Conservation (phyloP, 2,113 vertebrate species). For the Rhagologus leucostigma region DNA sequence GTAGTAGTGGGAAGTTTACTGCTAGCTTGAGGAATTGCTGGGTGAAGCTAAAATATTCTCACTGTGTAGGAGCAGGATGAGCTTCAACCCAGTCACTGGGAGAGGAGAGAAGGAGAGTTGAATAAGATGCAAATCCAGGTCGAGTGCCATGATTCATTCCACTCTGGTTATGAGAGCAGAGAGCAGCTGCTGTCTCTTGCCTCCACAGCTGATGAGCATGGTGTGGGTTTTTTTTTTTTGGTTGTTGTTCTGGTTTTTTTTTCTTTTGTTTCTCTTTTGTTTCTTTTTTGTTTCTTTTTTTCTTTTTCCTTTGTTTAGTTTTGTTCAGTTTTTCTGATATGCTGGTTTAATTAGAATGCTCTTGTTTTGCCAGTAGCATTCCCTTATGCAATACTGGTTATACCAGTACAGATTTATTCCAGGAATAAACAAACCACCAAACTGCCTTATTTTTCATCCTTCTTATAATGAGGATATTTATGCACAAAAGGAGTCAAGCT, state of each 20-base stretch:
- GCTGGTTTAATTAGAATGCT: background rate
- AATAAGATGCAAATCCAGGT: background rate
- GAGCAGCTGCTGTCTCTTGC: background rate
- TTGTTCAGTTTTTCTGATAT: background rate
- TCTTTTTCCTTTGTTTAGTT: background rate
- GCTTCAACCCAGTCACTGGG: background rate
- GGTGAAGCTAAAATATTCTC: background rate
- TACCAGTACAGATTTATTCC: background rate
- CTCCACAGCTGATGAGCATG: background rate
- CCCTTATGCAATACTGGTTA: background rate
- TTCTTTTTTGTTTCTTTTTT: background rate
- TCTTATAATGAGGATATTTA: background rate
- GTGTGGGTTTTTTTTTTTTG: background rate
- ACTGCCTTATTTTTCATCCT: too few species aligned
- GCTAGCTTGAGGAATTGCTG: background rate
- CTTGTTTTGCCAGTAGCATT: background rate
- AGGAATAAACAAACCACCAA: background rate
- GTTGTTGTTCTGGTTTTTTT: too few species aligned
- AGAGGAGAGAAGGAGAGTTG: background rate
- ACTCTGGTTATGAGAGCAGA: background rate
- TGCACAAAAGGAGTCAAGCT: background rate
- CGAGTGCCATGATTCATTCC: background rate
- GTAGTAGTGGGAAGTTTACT: background rate
- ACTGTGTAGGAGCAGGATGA: background rate
- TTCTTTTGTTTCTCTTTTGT: too few species aligned